A percentile compares a stretch with the other conserved stretches of the same genome.
phyloP scores from a whole-genome alignment of 2,888 invertebrate genomes.

The Nudaria mundana region DNA sequence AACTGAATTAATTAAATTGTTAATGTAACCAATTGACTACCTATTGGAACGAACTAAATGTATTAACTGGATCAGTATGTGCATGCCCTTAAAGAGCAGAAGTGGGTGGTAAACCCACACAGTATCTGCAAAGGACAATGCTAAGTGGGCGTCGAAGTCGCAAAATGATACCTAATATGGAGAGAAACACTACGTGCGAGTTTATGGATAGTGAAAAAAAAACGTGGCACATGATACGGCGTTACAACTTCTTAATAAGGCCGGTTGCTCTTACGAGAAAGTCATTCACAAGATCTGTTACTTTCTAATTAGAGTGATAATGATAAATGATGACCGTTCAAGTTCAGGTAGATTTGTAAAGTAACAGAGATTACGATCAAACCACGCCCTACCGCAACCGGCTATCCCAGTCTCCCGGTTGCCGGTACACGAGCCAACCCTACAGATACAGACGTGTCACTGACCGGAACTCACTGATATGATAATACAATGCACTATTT shows the following conservation, averaged over 20 bases:
- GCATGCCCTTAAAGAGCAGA: conserved; percentile 39
- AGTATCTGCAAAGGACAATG: conserved; percentile 42
- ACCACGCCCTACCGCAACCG: conserved; percentile 81
- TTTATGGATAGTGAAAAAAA: conserved; percentile 32
- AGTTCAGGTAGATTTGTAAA: conserved; percentile 24
- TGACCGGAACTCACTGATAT: conserved; percentile 66
- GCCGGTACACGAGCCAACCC: conserved; percentile 50
- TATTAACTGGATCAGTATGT: conserved; percentile 4
- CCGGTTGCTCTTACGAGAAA: conserved; percentile 54
- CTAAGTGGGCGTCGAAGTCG: conserved; percentile 62
- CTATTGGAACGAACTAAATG: background rate
- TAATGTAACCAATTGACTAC: background rate
- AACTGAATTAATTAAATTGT: conserved; percentile 10
- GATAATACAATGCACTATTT: conserved; percentile 54
- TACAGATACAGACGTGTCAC: conserved; percentile 52
- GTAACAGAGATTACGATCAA: conserved; percentile 40
- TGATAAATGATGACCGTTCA: too few relatives aligned
- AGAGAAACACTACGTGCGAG: conserved; percentile 37
- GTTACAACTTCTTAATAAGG: conserved; percentile 44
- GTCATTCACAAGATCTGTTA: conserved; percentile 44
- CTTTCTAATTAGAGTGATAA: conserved; percentile 51
- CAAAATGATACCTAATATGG: conserved; percentile 70
- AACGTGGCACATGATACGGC: conserved; percentile 65
- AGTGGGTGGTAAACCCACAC: conserved; percentile 63
- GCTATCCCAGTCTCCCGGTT: conserved; percentile 56